Percentiles rank a stretch among this genome's conserved stretches.
Conservation (phyloP, 2,113 vertebrate genomes). For the Oreochromis spilurus region DNA sequence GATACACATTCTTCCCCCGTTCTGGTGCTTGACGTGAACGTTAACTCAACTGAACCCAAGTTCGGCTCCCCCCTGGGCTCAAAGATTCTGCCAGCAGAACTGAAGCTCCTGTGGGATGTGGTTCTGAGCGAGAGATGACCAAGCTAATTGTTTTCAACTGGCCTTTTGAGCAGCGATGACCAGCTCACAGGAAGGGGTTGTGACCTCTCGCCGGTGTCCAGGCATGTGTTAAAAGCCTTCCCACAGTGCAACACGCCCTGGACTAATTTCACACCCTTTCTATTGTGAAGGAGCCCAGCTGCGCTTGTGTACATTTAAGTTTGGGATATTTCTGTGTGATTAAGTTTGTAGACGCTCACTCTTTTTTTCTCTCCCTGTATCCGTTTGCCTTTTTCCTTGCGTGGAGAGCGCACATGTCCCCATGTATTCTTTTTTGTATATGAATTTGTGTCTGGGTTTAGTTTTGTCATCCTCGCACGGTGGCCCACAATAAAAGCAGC, state of each 20-base stretch:
- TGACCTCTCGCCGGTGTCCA: slow-evolving; percentile 23
- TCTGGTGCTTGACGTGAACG: not conserved
- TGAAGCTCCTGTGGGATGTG: not conserved
- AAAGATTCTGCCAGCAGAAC: not conserved
- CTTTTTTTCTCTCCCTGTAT: not conserved
- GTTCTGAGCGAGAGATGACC: not conserved
- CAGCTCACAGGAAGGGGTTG: slow-evolving; percentile 19
- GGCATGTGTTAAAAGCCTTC: slow-evolving; percentile 49
- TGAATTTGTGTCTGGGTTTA: not conserved
- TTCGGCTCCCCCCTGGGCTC: not conserved
- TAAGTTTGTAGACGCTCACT: not conserved
- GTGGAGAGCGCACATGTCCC: not conserved
- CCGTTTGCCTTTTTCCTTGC: not conserved
- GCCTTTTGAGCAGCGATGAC: not conserved
- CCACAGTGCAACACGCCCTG: slow-evolving; percentile 31
- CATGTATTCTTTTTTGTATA: not conserved
- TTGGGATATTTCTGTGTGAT: not conserved
- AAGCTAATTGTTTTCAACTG: slow-evolving; percentile 29
- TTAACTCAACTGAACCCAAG: not conserved
- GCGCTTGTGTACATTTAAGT: not conserved
- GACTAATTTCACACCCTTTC: slow-evolving; percentile 59
- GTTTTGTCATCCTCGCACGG: not conserved
- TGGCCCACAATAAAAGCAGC: slow-evolving; percentile 31
- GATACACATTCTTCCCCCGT: not conserved
- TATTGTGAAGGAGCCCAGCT: slow-evolving; percentile 1